These are phyloP conservation scores for Mesorhabditis belari DNA, from an alignment of 2,888 invertebrate genomes.

Conservation along the genomic window DNA sequence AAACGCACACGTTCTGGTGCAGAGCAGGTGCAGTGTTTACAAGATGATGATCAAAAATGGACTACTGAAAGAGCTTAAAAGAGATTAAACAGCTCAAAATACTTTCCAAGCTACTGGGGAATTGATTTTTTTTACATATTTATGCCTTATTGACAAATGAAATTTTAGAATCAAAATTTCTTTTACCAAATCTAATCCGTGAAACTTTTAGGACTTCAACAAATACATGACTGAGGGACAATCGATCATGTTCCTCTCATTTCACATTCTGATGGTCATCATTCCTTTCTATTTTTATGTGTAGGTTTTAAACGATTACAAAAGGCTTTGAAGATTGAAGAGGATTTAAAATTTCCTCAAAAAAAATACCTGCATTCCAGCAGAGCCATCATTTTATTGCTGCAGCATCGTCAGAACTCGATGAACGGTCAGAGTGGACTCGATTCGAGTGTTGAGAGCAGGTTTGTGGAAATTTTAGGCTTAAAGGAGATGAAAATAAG, in stretches of 20 bases:
- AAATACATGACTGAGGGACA: slow-evolving; percentile 33
- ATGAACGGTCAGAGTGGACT: slow-evolving; percentile 8
- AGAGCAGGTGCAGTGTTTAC: too few relatives aligned
- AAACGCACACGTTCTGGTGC: too few relatives aligned
- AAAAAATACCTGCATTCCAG: slow-evolving; percentile 10
- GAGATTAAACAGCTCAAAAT: not conserved
- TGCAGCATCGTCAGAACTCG: slow-evolving; percentile 22
- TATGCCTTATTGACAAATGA: too few relatives aligned
- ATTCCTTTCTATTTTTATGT: slow-evolving; percentile 45
- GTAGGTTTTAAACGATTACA: slow-evolving; percentile 15
- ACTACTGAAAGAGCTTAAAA: not conserved
- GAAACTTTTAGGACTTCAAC: slow-evolving; percentile 22
- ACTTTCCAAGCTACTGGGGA: too few relatives aligned
- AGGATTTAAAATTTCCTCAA: too few relatives aligned
- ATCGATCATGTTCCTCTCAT: slow-evolving; percentile 27
- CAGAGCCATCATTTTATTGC: slow-evolving; percentile 29
- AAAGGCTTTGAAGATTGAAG: slow-evolving; percentile 1
- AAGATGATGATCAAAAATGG: too few relatives aligned
- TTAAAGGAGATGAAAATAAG: too few relatives aligned
- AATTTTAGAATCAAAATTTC: too few relatives aligned
- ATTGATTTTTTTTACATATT: too few relatives aligned
- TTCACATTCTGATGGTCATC: slow-evolving; percentile 42
- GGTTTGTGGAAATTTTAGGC: not conserved
- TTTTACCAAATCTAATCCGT: too few relatives aligned
- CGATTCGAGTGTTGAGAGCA: not conserved